Percentiles rank a stretch among this genome's conserved stretches.
Conservation (phyloP, 1,140 invertebrate genomes). For the Spodoptera litura region DNA sequence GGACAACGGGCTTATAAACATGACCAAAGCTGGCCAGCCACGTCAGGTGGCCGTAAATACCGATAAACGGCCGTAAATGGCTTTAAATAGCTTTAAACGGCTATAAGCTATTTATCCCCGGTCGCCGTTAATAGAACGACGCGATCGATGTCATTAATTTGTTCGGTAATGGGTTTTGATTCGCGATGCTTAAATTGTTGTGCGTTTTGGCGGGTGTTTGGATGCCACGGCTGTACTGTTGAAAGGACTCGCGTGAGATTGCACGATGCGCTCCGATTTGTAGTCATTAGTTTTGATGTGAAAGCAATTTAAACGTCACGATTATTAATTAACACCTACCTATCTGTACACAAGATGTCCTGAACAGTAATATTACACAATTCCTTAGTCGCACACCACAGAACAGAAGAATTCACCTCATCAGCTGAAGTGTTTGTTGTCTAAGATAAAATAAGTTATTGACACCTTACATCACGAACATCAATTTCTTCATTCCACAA, state of each 20-base stretch:
- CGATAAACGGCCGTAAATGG: conserved; percentile 51
- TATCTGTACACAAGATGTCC: no score
- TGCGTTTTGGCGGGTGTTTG: conserved; percentile 8
- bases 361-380: no score
- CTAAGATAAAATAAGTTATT: neutral
- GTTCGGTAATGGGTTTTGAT: conserved; percentile 35
- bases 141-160: conserved; percentile 44
- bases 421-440: no score
- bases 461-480: neutral
- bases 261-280: no score
- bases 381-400: no score
- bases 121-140: conserved; percentile 33
- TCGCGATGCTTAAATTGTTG: conserved; percentile 14
- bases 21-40: conserved; percentile 51
- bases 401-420: no score
- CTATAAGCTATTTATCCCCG: conserved; percentile 33
- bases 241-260: no score
- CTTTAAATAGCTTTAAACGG: conserved; percentile 48
- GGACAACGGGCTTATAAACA: conserved; percentile 61
- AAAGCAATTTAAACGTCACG: no score
- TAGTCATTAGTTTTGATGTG: no score
- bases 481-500: conserved; percentile 21
- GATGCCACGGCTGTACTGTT: no score
- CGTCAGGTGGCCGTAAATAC: conserved; percentile 60
- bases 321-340: no score